Conservation (phyloP, 2,888 invertebrate species). For the Himalopsyche tibetana region DNA sequence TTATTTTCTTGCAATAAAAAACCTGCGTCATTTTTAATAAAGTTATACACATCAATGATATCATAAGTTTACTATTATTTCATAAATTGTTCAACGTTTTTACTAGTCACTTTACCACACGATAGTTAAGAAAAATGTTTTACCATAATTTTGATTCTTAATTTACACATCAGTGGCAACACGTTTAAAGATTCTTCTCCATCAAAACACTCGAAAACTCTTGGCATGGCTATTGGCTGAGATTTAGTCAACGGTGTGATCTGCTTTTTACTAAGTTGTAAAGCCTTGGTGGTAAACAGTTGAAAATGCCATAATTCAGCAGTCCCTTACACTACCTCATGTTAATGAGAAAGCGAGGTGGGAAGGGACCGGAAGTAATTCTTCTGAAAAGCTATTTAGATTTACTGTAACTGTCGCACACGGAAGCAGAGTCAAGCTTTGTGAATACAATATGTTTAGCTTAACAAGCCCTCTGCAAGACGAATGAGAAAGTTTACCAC, state of each 20-base stretch:
- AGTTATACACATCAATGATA: too few relatives aligned
- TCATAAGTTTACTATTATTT: too few relatives aligned
- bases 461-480: not conserved
- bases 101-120: too few relatives aligned
- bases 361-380: slow-evolving; percentile 24
- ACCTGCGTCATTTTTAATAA: too few relatives aligned
- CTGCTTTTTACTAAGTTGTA: slow-evolving; percentile 22
- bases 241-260: not conserved
- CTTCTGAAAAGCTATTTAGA: slow-evolving; percentile 25
- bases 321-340: slow-evolving; percentile 29
- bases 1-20: too few relatives aligned
- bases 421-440: slow-evolving; percentile 17
- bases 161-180: too few relatives aligned
- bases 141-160: too few relatives aligned
- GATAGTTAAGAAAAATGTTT: too few relatives aligned
- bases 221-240: not conserved
- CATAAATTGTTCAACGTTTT: too few relatives aligned
- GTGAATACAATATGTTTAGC: slow-evolving; percentile 4
- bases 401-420: slow-evolving; percentile 21
- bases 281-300: slow-evolving; percentile 14
- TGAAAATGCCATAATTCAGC: not conserved
- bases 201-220: not conserved
- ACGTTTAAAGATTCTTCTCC: too few relatives aligned
- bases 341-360: slow-evolving; percentile 22
- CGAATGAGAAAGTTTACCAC: slow-evolving; percentile 3